Evolutionary conservation across 2,888 invertebrate species (phyloP).

Genomic region (Xanthorhoe designata): DNA sequence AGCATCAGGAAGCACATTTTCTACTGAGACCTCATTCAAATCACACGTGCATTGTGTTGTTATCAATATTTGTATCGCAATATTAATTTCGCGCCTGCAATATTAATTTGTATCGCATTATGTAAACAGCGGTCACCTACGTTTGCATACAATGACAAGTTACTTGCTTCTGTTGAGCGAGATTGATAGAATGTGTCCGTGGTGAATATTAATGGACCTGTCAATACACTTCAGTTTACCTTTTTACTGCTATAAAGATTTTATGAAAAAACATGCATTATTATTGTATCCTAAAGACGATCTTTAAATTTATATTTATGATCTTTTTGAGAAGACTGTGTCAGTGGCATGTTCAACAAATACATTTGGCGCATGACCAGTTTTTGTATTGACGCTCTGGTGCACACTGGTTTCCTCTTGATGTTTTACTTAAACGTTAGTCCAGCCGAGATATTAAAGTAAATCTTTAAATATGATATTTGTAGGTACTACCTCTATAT

Average conservation of each 20-base stretch:
- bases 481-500: too few relatives aligned
- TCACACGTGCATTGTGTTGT: background rate
- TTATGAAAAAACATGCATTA: background rate
- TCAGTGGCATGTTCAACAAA: too few relatives aligned
- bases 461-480: too few relatives aligned
- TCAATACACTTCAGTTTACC: background rate
- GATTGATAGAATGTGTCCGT: background rate
- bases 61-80: constrained; percentile 8
- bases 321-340: too few relatives aligned
- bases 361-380: too few relatives aligned
- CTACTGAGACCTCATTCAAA: background rate
- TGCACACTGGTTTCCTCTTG: too few relatives aligned
- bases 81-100: constrained; percentile 26
- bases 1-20: background rate
- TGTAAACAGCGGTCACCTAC: constrained; percentile 42
- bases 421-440: too few relatives aligned
- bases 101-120: too few relatives aligned
- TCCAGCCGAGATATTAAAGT: too few relatives aligned
- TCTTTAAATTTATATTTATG: too few relatives aligned
- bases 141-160: constrained; percentile 81
- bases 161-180: constrained; percentile 59
- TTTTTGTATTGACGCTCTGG: too few relatives aligned
- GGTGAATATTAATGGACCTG: constrained; percentile 2
- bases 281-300: background rate
- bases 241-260: background rate